Conservation (phyloP, 2,113 vertebrate genomes). For the Aegotheles bennettii region DNA sequence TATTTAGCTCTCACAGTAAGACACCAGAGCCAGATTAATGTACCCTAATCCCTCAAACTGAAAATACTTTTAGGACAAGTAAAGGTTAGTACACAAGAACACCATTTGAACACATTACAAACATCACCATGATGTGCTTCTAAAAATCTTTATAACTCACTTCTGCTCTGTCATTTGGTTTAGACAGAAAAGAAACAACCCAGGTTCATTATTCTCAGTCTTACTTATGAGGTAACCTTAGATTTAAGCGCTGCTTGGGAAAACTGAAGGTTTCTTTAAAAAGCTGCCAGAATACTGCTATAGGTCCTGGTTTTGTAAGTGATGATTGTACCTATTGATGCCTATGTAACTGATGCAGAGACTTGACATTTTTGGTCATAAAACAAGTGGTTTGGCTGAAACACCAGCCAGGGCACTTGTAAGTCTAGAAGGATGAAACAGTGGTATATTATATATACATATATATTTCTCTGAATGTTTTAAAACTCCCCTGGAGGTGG, state of each 20-base stretch:
- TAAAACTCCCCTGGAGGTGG: neutral
- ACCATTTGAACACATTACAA: neutral
- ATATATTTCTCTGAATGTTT: neutral
- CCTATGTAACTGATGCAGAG: rapidly evolving
- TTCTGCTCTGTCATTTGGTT: neutral
- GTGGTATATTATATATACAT: neutral
- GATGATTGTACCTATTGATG: neutral
- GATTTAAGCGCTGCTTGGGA: neutral
- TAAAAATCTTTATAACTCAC: neutral
- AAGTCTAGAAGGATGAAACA: neutral
- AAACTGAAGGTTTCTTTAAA: neutral
- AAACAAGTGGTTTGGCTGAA: neutral
- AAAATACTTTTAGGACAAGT: neutral
- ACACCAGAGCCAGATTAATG: neutral
- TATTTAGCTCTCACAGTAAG: neutral
- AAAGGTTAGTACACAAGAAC: neutral
- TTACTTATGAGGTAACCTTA: neutral
- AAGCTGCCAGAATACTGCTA: neutral
- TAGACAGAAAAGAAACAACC: neutral
- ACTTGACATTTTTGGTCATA: neutral
- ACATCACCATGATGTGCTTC: neutral
- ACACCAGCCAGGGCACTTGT: neutral
- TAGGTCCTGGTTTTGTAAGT: neutral
- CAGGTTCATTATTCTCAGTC: neutral
- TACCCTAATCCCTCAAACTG: neutral